Percentiles rank a stretch among this genome's conserved stretches.
Conservation (phyloP, 2,797 vertebrate genomes). For the Coendou prehensilis region DNA sequence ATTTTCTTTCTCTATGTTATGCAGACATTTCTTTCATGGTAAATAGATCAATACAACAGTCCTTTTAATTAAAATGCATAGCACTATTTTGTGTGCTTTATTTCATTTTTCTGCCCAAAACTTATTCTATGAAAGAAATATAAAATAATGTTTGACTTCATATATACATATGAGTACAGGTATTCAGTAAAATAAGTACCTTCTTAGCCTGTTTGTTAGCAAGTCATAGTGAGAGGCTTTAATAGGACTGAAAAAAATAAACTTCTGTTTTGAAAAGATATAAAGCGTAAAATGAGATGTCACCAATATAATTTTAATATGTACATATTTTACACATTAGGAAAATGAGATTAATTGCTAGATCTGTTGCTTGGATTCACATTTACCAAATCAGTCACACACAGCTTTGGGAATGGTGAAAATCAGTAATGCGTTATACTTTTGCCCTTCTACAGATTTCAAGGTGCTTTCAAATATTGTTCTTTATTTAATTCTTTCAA, state of each 20-base stretch:
- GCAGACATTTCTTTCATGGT: background rate
- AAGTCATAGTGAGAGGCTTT: background rate
- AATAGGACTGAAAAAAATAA: background rate
- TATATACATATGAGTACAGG: background rate
- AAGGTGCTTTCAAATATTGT: background rate
- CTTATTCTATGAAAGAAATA: background rate
- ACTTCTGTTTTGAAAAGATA: background rate
- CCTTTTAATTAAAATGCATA: constrained; percentile 10
- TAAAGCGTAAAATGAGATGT: background rate
- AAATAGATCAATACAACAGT: background rate
- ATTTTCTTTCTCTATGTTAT: background rate
- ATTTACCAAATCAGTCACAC: background rate
- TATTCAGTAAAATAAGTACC: background rate
- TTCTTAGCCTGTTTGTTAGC: background rate
- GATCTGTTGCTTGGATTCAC: background rate
- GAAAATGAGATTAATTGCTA: background rate
- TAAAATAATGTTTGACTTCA: background rate
- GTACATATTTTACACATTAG: background rate
- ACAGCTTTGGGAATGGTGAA: background rate
- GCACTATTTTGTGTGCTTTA: background rate
- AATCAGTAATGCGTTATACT: background rate
- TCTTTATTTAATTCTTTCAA: background rate
- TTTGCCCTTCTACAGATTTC: background rate
- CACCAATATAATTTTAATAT: background rate
- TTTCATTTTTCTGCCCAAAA: background rate